A percentile compares a stretch with the other conserved stretches of the same genome.
phyloP scores from a whole-genome alignment of 2,113 vertebrate genomes.

The Malurus cyaneus region DNA sequence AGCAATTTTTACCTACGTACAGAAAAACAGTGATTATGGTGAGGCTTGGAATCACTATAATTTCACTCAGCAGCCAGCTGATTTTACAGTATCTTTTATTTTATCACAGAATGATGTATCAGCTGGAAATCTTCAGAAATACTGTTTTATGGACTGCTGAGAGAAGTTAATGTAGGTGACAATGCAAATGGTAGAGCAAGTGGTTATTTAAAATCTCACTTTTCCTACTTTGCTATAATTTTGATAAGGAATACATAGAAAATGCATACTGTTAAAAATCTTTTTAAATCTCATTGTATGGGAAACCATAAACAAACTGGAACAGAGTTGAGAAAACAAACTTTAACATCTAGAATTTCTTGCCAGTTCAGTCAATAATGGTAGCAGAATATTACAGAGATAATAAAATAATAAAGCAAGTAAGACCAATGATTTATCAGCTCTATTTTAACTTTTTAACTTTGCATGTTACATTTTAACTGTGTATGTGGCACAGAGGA shows the following conservation, averaged over 20 bases:
- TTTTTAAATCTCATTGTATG: background rate
- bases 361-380: background rate
- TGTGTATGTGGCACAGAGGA: background rate
- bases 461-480: background rate
- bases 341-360: background rate
- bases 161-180: background rate
- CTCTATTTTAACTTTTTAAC: background rate
- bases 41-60: background rate
- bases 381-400: background rate
- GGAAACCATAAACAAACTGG: background rate
- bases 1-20: background rate
- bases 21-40: background rate
- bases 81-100: background rate
- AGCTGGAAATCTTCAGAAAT: background rate
- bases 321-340: background rate
- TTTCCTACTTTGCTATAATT: background rate
- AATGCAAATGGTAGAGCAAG: background rate
- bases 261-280: background rate
- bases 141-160: background rate
- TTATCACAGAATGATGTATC: background rate
- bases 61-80: background rate
- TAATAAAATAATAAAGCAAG: background rate
- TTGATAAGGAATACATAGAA: background rate
- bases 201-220: background rate
- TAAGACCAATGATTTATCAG: background rate